Conservation (phyloP, 2,113 vertebrate species). For the Perca fluviatilis region DNA sequence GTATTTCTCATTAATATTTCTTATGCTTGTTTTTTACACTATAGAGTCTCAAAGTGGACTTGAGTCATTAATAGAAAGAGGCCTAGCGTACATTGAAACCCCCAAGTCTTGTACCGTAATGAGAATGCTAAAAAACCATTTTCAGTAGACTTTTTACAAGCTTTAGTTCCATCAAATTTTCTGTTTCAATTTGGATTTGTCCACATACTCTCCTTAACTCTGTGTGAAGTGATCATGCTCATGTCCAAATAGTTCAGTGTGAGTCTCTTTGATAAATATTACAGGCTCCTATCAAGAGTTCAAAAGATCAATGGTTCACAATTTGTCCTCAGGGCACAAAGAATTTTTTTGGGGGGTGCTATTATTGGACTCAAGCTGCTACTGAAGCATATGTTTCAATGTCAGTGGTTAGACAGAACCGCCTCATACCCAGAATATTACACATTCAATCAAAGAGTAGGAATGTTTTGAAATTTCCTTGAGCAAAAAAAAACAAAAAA, state of each 20-base stretch:
- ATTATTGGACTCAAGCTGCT: constrained; percentile 26
- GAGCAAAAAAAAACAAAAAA: background rate
- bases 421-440: background rate
- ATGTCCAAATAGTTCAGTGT: constrained; percentile 57
- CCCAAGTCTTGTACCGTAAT: constrained; percentile 42
- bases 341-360: background rate
- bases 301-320: constrained; percentile 61
- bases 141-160: constrained; percentile 21
- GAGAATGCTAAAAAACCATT: constrained; percentile 38
- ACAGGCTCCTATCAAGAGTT: constrained; percentile 65
- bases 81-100: background rate
- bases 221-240: constrained; percentile 50
- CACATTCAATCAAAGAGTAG: background rate
- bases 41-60: constrained; percentile 54
- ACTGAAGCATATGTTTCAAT: background rate
- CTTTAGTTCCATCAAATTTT: constrained; percentile 36
- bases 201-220: constrained; percentile 27
- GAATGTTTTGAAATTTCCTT: constrained; percentile 4
- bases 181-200: constrained; percentile 48
- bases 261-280: constrained; percentile 75
- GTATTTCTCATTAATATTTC: constrained; percentile 68
- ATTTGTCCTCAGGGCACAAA: constrained; percentile 50
- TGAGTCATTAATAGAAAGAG: constrained; percentile 45
- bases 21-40: constrained; percentile 39
- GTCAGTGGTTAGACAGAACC: background rate